Percentiles rank a stretch among this genome's conserved stretches.
Conservation (phyloP, 2,113 vertebrate species). For the Paedocypris sp. region DNA sequence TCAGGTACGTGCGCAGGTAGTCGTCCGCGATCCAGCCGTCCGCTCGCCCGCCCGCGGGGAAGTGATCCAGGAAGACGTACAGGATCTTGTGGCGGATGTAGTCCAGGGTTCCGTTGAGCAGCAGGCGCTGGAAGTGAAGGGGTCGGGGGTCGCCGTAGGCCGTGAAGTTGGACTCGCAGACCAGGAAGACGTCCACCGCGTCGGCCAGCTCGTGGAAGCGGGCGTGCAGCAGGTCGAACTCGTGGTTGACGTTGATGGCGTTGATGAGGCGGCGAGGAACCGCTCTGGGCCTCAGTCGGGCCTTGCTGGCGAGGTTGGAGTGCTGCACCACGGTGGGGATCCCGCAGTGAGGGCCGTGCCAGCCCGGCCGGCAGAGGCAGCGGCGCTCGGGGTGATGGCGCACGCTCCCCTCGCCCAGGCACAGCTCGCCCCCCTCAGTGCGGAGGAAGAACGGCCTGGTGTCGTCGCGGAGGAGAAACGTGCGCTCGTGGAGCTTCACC, state of each 20-base stretch:
- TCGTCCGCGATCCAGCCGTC: conserved; percentile 81
- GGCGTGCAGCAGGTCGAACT: conserved; percentile 75
- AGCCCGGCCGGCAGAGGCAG: conserved; percentile 68
- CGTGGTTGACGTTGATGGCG: conserved; percentile 79
- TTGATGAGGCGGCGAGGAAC: conserved; percentile 74
- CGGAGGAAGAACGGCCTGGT: conserved; percentile 66
- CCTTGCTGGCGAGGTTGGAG: conserved; percentile 77
- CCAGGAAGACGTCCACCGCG: conserved; percentile 71
- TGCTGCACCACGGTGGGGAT: conserved; percentile 76
- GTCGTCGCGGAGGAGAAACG: conserved; percentile 64
- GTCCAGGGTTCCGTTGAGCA: conserved; percentile 73
- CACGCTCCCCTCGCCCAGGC: conserved; percentile 70
- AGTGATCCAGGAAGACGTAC: conserved; percentile 79
- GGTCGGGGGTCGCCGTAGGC: conserved; percentile 68
- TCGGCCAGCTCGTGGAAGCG: conserved; percentile 75
- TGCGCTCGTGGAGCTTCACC: conserved; percentile 49
- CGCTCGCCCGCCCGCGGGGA: conserved; percentile 66
- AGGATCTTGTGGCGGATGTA: conserved; percentile 76
- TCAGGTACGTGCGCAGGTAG: conserved; percentile 77
- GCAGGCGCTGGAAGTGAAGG: conserved; percentile 67
- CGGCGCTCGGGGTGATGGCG: conserved; percentile 21
- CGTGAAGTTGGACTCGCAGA: conserved; percentile 82
- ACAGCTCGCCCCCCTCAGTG: conserved; percentile 64
- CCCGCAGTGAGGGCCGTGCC: conserved; percentile 77
- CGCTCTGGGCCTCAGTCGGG: conserved; percentile 61